Evolutionary conservation across 1,140 invertebrate genomes (phyloP).

Genomic region (Diorhabda carinulata): DNA sequence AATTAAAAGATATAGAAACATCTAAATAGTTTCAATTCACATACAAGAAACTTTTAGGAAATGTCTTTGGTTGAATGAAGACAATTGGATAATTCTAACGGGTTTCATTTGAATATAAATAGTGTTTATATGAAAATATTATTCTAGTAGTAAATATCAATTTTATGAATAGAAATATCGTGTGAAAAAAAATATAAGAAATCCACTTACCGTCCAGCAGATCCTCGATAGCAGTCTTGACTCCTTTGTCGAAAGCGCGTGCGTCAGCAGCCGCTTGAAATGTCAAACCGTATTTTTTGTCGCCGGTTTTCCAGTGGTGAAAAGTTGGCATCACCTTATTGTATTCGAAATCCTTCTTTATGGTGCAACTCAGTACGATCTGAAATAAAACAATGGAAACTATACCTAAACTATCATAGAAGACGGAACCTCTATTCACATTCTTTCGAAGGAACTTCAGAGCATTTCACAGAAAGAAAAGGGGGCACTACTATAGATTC

Average conservation of each 20-base stretch:
- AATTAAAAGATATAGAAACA: no score
- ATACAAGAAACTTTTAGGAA: no score
- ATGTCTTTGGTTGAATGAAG: no score
- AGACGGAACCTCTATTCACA: neutral
- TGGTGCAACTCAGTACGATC: constrained; percentile 90
- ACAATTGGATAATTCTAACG: no score
- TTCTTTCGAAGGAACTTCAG: no score
- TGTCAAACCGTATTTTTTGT: constrained; percentile 91
- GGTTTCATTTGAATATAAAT: no score
- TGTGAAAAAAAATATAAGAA: constrained; percentile 6
- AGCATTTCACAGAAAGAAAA: no score
- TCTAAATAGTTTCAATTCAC: no score
- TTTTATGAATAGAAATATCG: no score
- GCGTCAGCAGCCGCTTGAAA: constrained; percentile 93
- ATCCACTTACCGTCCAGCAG: constrained; percentile 76
- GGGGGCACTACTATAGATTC: no score
- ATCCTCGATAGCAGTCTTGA: constrained; percentile 85
- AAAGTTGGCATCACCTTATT: constrained; percentile 98
- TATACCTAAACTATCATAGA: neutral
- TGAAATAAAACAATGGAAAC: constrained; percentile 48
- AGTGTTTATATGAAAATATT: no score
- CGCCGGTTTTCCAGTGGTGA: constrained; percentile 94
- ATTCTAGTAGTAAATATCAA: no score
- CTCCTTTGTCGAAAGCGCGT: constrained; percentile 89
- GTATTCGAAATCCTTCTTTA: constrained; percentile 95